phyloP scores from a whole-genome alignment of 1,140 invertebrate genomes.

The Tetranychus urticae region DNA sequence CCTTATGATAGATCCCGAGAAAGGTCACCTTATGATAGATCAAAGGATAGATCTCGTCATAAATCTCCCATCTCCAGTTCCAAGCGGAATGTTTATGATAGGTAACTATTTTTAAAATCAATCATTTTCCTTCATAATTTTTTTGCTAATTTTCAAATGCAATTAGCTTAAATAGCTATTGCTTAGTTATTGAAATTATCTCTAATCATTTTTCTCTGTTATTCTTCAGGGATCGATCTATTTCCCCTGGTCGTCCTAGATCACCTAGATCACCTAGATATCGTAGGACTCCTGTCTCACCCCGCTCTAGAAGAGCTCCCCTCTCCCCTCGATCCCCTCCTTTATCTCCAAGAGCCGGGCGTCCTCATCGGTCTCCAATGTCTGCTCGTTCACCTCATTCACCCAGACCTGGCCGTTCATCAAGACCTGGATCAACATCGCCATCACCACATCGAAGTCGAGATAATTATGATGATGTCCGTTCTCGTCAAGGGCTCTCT shows the following conservation, averaged over 20 bases:
- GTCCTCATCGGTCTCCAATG: background rate
- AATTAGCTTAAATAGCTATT: background rate
- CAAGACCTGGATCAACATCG: background rate
- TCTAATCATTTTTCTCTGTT: background rate
- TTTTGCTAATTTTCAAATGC: no score
- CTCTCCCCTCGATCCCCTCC: background rate
- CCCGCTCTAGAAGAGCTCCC: background rate
- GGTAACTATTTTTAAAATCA: background rate
- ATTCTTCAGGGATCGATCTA: background rate
- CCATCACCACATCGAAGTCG: background rate
- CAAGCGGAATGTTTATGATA: background rate
- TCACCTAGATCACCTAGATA: background rate
- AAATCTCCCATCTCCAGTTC: background rate
- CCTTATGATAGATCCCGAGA: background rate
- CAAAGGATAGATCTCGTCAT: background rate
- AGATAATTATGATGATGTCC: background rate
- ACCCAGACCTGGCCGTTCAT: background rate
- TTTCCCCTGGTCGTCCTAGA: background rate
- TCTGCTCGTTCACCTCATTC: background rate
- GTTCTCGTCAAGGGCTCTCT: background rate
- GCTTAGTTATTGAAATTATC: background rate
- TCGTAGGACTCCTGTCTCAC: background rate
- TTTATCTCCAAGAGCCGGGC: background rate
- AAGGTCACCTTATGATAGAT: background rate
- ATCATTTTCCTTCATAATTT: no score